Percentiles rank a stretch among this genome's conserved stretches.
Evolutionary conservation across 2,797 vertebrate genomes (phyloP).

Genomic region (Ambastaia sidthimunki): DNA sequence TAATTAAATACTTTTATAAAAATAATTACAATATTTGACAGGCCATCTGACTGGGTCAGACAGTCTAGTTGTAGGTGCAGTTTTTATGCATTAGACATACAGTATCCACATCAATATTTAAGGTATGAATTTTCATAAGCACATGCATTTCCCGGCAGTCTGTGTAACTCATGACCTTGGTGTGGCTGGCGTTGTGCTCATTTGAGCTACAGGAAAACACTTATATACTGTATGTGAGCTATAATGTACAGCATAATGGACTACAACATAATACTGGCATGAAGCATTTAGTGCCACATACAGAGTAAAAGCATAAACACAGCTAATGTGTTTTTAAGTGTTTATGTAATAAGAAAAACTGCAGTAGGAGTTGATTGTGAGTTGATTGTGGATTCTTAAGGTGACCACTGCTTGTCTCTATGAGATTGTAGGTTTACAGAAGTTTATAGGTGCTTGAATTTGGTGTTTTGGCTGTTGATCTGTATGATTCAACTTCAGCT

Average conservation of each 20-base stretch:
- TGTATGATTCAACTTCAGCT: too few relatives aligned
- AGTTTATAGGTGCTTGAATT: slow-evolving; percentile 47
- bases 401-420: slow-evolving; percentile 2
- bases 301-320: background rate
- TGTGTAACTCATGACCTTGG: background rate
- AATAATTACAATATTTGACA: too few relatives aligned
- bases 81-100: too few relatives aligned
- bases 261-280: background rate
- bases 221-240: background rate
- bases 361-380: background rate
- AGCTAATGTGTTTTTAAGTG: slow-evolving; percentile 1
- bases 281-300: background rate
- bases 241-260: background rate
- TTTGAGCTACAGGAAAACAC: background rate
- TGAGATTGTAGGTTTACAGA: slow-evolving; percentile 35
- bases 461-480: slow-evolving; percentile 47
- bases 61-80: too few relatives aligned
- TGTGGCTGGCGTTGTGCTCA: background rate
- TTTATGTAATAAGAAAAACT: slow-evolving; percentile 2
- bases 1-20: too few relatives aligned
- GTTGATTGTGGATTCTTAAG: background rate
- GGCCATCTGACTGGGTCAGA: too few relatives aligned
- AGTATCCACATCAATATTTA: background rate
- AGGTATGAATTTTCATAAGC: background rate
- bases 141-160: background rate